phyloP scores from a whole-genome alignment of 64 coral and sea anemone species.

The Dendrophyllia cribrosa region DNA sequence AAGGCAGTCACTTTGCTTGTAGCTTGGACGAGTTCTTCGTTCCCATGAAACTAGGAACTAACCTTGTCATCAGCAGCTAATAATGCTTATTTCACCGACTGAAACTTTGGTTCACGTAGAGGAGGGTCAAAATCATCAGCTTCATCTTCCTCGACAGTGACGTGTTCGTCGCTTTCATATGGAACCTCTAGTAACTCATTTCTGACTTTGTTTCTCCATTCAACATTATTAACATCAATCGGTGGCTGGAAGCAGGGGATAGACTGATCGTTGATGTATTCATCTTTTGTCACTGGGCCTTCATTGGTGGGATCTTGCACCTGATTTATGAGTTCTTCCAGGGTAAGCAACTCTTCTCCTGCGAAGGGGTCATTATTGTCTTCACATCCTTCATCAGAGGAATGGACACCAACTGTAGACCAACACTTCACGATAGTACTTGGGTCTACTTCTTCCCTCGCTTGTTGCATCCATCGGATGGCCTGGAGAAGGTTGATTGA shows the following conservation, averaged over 20 bases:
- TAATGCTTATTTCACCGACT: too few species aligned
- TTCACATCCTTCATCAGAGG: too few species aligned
- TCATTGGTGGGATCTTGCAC: neutral
- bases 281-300: neutral
- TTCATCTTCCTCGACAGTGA: neutral
- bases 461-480: neutral
- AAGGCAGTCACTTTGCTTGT: too few species aligned
- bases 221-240: neutral
- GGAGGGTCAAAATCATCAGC: too few species aligned
- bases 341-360: too few species aligned
- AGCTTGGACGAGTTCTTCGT: too few species aligned
- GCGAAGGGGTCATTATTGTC: too few species aligned
- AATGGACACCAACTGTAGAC: neutral
- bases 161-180: neutral
- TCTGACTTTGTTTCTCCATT: neutral
- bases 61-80: too few species aligned
- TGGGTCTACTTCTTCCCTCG: conserved; percentile 15
- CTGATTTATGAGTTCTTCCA: too few species aligned
- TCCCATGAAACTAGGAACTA: too few species aligned
- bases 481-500: conserved; percentile 9
- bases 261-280: neutral
- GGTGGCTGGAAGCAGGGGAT: too few species aligned
- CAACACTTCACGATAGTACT: neutral
- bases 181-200: neutral
- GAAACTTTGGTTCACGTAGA: too few species aligned